Base-by-base conservation (phyloP, 2,113 vertebrate genomes). In the Phalacrocorax aristotelis region DNA sequence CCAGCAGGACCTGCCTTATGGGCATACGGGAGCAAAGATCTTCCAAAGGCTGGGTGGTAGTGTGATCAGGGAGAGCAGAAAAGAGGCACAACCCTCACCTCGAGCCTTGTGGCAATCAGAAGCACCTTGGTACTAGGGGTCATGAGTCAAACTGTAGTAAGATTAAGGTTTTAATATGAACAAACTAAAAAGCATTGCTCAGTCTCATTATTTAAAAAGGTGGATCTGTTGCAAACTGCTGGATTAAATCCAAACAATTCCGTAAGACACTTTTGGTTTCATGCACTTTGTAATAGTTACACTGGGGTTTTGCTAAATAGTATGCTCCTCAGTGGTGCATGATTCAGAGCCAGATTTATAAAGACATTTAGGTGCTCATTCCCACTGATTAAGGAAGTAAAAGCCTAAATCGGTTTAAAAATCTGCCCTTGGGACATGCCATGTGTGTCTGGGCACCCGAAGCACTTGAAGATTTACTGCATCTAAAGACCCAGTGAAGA, bases 331-430 rank as follows among this genome's bases (percentile, higher is more conserved):
- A 58, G 66, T 46, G 77, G 62, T 80, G 62, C 48, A 21, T 93
- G 77, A 87, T 91, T 91, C 70, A 92, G 61, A 85, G 78, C 19
- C 95, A 93, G 70, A 94, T 94, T 95, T 95, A 76, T 83, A 88
- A 87, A 92, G 94, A 77, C 23, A 94, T 91, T 95, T 95, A 88
- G 81, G 82, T 77, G 75, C 82, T 95, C 60, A 58, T 91, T 94
- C 65, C 87, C 84, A 70, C 91, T 92, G 93, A 96, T 85, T 68
- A 88, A 96, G 58, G 60, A 95, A 95, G 75, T 66, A 93, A 94
- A 95, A 77, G 29, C 64, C 66, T 85, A 90, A 96, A 93, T 42
- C 89, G 55, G 55, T 94, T 91, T 83, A 55, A 87, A 94, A 95
- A 77, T 69, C 55, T 91, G 79, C 91, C 91, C 84, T 81, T 34